A percentile compares a stretch with the other conserved stretches of the same genome.
These are phyloP conservation scores for Ectemnius lituratus DNA, from an alignment of 2,888 invertebrate species.

Conservation along the genomic window DNA sequence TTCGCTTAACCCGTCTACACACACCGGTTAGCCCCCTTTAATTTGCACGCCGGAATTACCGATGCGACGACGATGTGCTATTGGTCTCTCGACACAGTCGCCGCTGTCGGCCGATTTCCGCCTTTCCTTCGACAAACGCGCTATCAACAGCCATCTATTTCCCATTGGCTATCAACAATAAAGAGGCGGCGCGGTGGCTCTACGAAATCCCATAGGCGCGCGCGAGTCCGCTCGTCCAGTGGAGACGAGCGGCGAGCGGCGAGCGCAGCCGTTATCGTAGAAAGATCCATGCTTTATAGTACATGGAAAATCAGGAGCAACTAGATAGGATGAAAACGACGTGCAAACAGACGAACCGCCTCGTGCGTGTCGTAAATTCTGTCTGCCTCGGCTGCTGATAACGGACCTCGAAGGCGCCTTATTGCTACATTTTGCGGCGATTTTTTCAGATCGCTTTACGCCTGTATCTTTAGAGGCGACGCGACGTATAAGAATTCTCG, in stretches of 20 bases:
- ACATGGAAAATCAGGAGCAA: constrained; percentile 52
- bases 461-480: constrained; percentile 12
- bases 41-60: too few species aligned
- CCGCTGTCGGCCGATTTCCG: background rate
- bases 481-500: background rate
- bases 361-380: constrained; percentile 56
- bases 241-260: constrained; percentile 4
- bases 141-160: background rate
- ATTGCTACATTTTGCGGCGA: constrained; percentile 48
- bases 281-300: constrained; percentile 33
- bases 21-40: too few species aligned
- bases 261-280: constrained; percentile 35
- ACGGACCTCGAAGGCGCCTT: constrained; percentile 47
- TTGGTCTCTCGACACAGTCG: too few species aligned
- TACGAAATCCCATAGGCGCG: background rate
- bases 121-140: background rate
- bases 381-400: constrained; percentile 53
- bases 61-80: too few species aligned
- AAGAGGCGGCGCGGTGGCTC: background rate
- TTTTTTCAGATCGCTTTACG: constrained; percentile 20
- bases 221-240: background rate
- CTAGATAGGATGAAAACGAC: constrained; percentile 54
- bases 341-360: constrained; percentile 54
- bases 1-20: too few species aligned
- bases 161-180: background rate